Base-by-base conservation (phyloP, 2,113 vertebrate species). In the Apaloderma vittatum region DNA sequence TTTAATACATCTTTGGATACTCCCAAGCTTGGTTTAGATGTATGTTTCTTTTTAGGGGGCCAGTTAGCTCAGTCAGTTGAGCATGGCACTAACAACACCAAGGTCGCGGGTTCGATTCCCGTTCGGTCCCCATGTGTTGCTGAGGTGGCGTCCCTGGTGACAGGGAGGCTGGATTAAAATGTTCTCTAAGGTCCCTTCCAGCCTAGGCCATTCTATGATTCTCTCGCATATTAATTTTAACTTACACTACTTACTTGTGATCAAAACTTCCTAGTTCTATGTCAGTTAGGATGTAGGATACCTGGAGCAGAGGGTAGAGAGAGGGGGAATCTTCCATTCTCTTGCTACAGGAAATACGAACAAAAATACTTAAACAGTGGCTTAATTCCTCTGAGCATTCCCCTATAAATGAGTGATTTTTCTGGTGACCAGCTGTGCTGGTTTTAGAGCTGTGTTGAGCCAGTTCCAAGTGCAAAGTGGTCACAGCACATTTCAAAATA, bases 361-460 rank as follows among this genome's bases (percentile, higher is more conserved):
- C 15, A 86, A 76, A 19, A 75, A 63, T 67, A 43, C 34, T 93
- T 54, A 48, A 84, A 75, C 40, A 59, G 72, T 89, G 77, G 20
- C 17, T 40, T 80, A 54, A 71, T 91, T 86, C 32, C 59, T 78
- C 70, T 61, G 52, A 82, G 43, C 36, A 15, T 63, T 84, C 71
- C 48, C 43, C 77, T 54, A 43, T 32, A 81, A 75, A 51, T 0
- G 0, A 76, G 52, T 27, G 10, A 48, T 63, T 77, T 66, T 86
- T 91, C 92, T 93, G 76, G 84, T 90, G 73, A 71, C 73, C 94
- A 94, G 65, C 84, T 91, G 90, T 91, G 66, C 52, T 87, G 62
- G 29, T 48, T 93, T 83, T 70, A 76, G 76, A 87, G 46, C 57
- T 82, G 11, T 54, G n/a, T 67, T 78, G 70, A 71, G 85, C 43